phyloP scores from a whole-genome alignment of 2,113 vertebrate genomes.

The Bungarus multicinctus region DNA sequence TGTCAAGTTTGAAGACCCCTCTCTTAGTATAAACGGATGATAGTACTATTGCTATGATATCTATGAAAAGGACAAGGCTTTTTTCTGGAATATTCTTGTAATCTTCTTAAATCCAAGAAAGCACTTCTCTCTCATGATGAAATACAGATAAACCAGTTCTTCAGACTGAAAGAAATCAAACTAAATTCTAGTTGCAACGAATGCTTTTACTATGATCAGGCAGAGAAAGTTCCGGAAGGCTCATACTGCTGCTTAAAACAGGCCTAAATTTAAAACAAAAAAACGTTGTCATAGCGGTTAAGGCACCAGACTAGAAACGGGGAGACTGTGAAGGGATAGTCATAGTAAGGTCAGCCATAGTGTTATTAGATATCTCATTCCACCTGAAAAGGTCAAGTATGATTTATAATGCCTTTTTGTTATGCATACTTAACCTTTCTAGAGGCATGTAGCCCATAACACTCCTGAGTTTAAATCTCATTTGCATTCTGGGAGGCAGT shows the following conservation, averaged over 20 bases:
- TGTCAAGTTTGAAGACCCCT: no score
- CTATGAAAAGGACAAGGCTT: background rate
- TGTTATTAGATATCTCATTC: background rate
- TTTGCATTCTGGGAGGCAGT: background rate
- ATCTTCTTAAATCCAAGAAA: background rate
- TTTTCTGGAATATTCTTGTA: background rate
- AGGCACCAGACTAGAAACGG: background rate
- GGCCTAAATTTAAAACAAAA: background rate
- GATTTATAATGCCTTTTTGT: background rate
- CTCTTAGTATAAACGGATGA: background rate
- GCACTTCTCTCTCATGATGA: background rate
- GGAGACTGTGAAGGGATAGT: background rate
- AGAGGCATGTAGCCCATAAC: background rate
- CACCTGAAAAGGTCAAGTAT: background rate
- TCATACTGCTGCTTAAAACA: background rate
- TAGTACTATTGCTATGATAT: background rate
- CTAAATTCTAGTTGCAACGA: background rate
- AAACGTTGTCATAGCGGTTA: background rate
- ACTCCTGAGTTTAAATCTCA: background rate
- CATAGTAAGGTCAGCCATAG: background rate
- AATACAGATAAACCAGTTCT: background rate
- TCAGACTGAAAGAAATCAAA: background rate
- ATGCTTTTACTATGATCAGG: background rate
- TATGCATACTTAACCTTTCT: background rate
- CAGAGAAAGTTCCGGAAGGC: background rate